Conservation (phyloP, 2,888 invertebrate species). For the Arge pagana region DNA sequence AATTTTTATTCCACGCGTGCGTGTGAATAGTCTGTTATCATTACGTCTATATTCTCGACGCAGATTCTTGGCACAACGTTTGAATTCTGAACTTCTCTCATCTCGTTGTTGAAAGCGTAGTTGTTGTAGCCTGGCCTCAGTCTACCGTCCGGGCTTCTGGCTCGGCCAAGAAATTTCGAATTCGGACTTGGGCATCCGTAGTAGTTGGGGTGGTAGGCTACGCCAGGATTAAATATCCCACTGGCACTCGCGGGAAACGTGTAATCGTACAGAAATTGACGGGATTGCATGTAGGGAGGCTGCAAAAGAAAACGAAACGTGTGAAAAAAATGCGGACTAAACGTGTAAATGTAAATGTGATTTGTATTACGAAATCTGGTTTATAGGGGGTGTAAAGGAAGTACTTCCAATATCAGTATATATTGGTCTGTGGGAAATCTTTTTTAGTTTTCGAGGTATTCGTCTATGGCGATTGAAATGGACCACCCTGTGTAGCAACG, state of each 20-base stretch:
- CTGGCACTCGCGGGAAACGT: slow-evolving; percentile 38
- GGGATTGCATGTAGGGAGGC: slow-evolving; percentile 35
- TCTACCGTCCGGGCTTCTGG: slow-evolving; percentile 32
- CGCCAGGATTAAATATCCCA: slow-evolving; percentile 23
- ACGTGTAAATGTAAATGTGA: too few relatives aligned
- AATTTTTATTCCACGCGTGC: too few relatives aligned
- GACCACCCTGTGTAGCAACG: too few relatives aligned
- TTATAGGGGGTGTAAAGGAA: too few relatives aligned
- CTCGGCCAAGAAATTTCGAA: slow-evolving; percentile 31
- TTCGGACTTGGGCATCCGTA: slow-evolving; percentile 46
- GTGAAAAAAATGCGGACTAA: background rate
- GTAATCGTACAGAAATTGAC: slow-evolving; percentile 49
- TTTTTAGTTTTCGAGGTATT: too few relatives aligned
- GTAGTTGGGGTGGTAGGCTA: slow-evolving; percentile 43
- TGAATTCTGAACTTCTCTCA: slow-evolving; percentile 48
- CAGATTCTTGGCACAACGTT: slow-evolving; percentile 48
- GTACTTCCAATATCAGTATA: too few relatives aligned
- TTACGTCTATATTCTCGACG: slow-evolving; percentile 48
- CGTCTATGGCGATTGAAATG: too few relatives aligned
- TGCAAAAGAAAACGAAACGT: background rate
- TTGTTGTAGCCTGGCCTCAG: slow-evolving; percentile 46
- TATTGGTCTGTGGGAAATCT: too few relatives aligned
- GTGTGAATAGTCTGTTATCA: too few relatives aligned
- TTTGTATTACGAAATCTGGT: too few relatives aligned
- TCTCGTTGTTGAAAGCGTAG: slow-evolving; percentile 50